Base-by-base conservation (phyloP, 2,797 vertebrate species). In the Brachyalestes nurse region DNA sequence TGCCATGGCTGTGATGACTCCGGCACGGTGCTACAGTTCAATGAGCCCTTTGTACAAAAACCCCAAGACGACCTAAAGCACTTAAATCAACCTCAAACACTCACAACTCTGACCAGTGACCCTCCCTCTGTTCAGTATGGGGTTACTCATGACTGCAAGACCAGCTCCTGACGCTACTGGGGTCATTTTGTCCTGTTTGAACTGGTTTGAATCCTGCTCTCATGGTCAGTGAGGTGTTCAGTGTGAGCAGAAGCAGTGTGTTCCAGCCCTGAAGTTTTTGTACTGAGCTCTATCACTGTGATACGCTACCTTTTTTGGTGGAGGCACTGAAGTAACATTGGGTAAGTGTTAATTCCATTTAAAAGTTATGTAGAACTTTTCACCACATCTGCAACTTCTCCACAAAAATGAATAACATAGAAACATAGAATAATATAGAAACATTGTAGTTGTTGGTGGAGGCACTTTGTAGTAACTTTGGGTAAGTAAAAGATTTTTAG, bases 211-310 rank as follows among this genome's bases (percentile, higher is more conserved):
- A 25, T 17, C 61, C 14, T n/a, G 21, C 16, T 42, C 13, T 55
- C 2, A 16, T 23, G 45, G 58, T 28, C 51, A 76, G 47, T 66
- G 72, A 72, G 70, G 53, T 38, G 66, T 66, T 81, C 42, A 77
- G 82, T 65, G 28, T 60, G 34, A 73, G 21, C 53, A 53, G 53
- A 28, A 82, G 66, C 71, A 73, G 58, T 51, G 58, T 10, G 28
- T 38, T 61, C 34, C 58, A 64, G 7, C 42, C 45, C 28, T 40
- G 83, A 70, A 62, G 82, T 87, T 85, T 88, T 86, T 88, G 86
- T 83, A 83, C 58, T 34, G 38, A 57, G 16, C n/a, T 83, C 57
- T 66, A 75, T 55, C 77, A 87, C 79, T 61, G 85, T 86, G 84
- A 25, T 21, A 58, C 47, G 45, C 6, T 19, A 21, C 8, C n/a